Evolutionary conservation across 2,797 vertebrate species (phyloP), one percentile per base, ranked within the genome.

Genomic region (Lacerta bilineata): DNA sequence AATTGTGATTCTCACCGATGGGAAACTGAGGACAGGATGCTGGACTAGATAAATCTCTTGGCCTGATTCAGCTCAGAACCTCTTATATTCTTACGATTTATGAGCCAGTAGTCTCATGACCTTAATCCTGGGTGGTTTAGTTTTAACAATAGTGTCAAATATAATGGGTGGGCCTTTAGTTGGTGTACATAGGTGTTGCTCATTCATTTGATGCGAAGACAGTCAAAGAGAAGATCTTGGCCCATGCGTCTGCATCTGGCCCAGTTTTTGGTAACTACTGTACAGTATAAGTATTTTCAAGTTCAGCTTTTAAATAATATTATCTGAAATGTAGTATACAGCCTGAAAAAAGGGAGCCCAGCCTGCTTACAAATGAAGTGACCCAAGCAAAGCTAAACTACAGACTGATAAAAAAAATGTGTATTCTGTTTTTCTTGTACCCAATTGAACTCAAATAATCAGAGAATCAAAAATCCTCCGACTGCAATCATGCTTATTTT

Each of bases 401-500:
- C 83, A 76, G n/a, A 91, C 3, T 50, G 50, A 55, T 55, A 55
- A 15, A 55, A 61, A 33, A 61, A 64, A 64, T 23, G 61, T 6
- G 4, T 64, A 23, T 64, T 64, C 61, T 23, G 20, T 2, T 91
- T 92, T 87, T 69, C 68, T 81, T 61, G 50, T 80, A 91, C 20
- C 89, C 39, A 76, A 76, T 8, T 82, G 84, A 93, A 33, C 88
- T 9, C 83, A 83, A 72, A 87, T 80, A 91, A 91, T 83, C 64
- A 92, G 80, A 83, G 29, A 55, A 93, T 85, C 13, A 92, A 91
- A 93, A 93, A 84, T 55, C 5, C 71, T 92, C 83, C 69, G 25
- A 93, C 93, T 93, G 83, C 10, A 77, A 43, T 83, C 84, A 87
- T 3, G 27, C 78, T 92, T 92, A 91, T 90, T 96, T 90, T 87